A percentile compares a stretch with the other conserved stretches of the same genome.
phyloP scores from a whole-genome alignment of 2,113 vertebrate genomes.

The Nettapus auritus region DNA sequence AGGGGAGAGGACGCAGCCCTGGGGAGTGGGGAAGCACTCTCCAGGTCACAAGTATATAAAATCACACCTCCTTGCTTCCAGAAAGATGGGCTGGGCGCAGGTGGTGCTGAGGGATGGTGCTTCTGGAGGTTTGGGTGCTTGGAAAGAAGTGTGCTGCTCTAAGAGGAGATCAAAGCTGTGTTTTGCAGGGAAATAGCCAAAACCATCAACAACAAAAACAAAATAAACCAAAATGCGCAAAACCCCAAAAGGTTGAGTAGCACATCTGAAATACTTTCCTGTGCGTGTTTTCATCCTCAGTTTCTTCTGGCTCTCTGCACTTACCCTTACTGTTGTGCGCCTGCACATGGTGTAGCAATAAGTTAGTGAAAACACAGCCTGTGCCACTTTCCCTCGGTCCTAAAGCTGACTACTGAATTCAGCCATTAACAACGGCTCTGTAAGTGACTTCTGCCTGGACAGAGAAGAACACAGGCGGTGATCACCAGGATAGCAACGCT shows the following conservation, averaged over 20 bases:
- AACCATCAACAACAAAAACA: too few relatives aligned
- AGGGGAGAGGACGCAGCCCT: constrained; percentile 23
- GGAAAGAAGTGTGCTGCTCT: not conserved
- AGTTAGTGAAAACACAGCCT: not conserved
- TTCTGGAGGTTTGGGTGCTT: not conserved
- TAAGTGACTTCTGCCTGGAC: accelerated
- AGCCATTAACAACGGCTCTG: accelerated
- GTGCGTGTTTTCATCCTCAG: not conserved
- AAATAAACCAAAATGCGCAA: not conserved
- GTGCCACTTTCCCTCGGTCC: not conserved
- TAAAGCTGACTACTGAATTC: accelerated
- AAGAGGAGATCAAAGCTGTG: not conserved
- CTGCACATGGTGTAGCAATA: not conserved
- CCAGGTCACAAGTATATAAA: constrained; percentile 15
- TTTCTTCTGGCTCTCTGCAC: not conserved
- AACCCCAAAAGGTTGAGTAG: not conserved
- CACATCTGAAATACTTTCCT: not conserved
- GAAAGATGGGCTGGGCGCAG: not conserved
- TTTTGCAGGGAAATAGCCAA: not conserved
- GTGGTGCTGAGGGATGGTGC: not conserved
- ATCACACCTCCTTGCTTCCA: not conserved
- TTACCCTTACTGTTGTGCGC: accelerated
- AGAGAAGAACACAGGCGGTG: not conserved
- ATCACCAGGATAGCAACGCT: accelerated
- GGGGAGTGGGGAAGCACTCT: constrained; percentile 12